Evolutionary conservation across 2,797 vertebrate genomes (phyloP), one percentile per base, ranked within the genome.

Genomic region (Orientallactaga sibirica): DNA sequence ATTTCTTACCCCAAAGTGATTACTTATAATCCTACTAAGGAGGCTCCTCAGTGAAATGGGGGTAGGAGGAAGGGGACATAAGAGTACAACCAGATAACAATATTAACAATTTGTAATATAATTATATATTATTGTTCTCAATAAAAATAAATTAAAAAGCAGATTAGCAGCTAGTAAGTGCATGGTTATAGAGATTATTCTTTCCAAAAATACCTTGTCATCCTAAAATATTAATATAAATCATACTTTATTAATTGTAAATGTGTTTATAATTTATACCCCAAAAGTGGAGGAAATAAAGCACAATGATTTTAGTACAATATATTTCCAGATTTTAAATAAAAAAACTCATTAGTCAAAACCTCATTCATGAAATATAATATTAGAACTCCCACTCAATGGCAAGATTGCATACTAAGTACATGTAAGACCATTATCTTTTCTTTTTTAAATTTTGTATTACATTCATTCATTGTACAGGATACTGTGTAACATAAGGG

Each of bases 171-270:
- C 61, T 29, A 74, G n/a, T 6, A 92, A 90, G 27, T 25, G n/a
- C 90, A 41, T 75, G 62, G 88, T 86, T 74, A 62, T 77, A 80
- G 89, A 92, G 78, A 94, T 74, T 81, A n/a, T 55, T 12, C 27
- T 67, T 73, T 92, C 52, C 15, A 77, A 91, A 61, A 62, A 18
- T 1, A 70, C 8, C 83, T 86, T 88, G 48, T 83, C 12, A 90
- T 85, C 22, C 8, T 64, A 90, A 90, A 4, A 6, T 33, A 90
- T 64, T 80, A 48, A 93, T 33, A 52, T 48, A 27, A 93, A 37
- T 14, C 67, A 52, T 8, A 71, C 68, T 79, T 91, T 84, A 33
- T 92, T 79, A 64, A 55, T 77, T 58, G 0, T 48, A 73, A 86
- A 14, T 64, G 7, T 3, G 52, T 78, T 86, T 90, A 37, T 41